Conservation (phyloP, 2,888 invertebrate genomes). For the Parnassius glacialis region DNA sequence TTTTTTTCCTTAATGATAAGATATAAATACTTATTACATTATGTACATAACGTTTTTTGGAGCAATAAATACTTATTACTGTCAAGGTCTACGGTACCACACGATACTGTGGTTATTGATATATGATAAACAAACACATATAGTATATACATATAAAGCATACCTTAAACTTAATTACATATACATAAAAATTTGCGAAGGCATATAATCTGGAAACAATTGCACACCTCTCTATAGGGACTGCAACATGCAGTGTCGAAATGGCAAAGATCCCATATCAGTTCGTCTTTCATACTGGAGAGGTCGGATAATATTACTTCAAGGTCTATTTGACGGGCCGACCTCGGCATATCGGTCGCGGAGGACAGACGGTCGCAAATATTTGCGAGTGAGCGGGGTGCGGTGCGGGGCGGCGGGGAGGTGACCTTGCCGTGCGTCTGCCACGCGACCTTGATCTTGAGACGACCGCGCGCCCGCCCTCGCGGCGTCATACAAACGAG, state of each 20-base stretch:
- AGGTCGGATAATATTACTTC: constrained; percentile 75
- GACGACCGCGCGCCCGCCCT: constrained; percentile 67
- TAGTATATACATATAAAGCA: too few relatives aligned
- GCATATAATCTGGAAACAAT: too few relatives aligned
- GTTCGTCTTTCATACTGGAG: constrained; percentile 65
- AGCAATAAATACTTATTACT: too few relatives aligned
- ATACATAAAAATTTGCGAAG: too few relatives aligned
- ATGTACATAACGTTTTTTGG: too few relatives aligned
- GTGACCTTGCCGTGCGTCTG: constrained; percentile 77
- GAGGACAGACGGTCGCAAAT: constrained; percentile 80
- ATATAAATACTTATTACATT: too few relatives aligned
- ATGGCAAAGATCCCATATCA: constrained; percentile 54
- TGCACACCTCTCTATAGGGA: neutral
- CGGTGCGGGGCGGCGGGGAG: constrained; percentile 41
- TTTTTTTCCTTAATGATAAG: too few relatives aligned
- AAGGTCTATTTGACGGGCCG: constrained; percentile 74
- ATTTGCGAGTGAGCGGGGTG: constrained; percentile 70
- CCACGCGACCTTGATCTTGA: constrained; percentile 78
- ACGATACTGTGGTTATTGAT: too few relatives aligned
- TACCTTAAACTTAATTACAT: too few relatives aligned
- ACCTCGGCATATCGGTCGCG: constrained; percentile 80
- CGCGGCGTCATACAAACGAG: constrained; percentile 47
- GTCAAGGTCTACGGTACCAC: too few relatives aligned
- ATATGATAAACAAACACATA: too few relatives aligned
- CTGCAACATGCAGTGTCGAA: constrained; percentile 32